Evolutionary conservation across 2,797 vertebrate species (phyloP).

Genomic region (Melopsittacus undulatus): DNA sequence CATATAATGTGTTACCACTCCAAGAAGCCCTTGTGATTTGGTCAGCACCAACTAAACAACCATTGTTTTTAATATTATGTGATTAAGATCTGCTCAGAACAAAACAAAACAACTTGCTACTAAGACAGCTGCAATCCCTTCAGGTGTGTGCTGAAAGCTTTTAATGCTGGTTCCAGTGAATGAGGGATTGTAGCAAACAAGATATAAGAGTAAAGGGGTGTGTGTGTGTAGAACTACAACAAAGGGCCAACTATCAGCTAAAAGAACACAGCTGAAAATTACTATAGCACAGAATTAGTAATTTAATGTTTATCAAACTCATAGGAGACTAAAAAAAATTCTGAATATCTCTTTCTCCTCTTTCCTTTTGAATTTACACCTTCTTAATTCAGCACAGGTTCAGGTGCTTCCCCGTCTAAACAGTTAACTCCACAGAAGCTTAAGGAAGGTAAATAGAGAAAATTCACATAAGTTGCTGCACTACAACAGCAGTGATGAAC

Average conservation of each 20-base stretch:
- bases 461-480: fast-evolving
- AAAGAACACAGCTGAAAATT: neutral
- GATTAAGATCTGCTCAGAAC: neutral
- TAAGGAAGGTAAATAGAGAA: fast-evolving
- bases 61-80: neutral
- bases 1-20: fast-evolving
- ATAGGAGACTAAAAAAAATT: neutral
- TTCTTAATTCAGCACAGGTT: neutral
- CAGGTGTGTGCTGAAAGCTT: neutral
- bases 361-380: neutral
- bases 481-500: neutral
- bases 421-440: neutral
- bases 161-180: neutral
- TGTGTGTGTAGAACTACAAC: neutral
- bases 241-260: neutral
- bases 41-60: neutral
- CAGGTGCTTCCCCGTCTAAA: neutral
- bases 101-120: neutral
- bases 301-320: neutral
- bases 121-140: neutral
- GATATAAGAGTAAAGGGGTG: neutral
- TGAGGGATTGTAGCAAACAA: neutral
- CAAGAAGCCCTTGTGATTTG: neutral
- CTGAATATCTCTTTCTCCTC: neutral
- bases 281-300: neutral